Evolutionary conservation across 2,113 vertebrate species (phyloP).

Genomic region (Embiotoca jacksoni): DNA sequence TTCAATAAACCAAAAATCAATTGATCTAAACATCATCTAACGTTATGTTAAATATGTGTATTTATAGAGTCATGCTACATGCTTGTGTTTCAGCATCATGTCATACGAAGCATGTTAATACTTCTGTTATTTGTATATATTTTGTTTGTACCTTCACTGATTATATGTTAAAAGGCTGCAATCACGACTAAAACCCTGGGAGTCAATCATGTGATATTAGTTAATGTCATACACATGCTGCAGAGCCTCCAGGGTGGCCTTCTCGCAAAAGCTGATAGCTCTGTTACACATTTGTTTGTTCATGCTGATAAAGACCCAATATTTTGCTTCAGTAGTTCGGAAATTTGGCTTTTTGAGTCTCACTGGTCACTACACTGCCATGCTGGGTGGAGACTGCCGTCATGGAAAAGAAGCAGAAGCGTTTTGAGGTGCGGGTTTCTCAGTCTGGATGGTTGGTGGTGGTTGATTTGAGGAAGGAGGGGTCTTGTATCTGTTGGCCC

Average conservation of each 20-base stretch:
- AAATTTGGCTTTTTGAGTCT: background rate
- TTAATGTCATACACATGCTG: background rate
- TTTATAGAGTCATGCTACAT: background rate
- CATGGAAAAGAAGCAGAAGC: conserved; percentile 19
- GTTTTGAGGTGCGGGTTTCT: conserved; percentile 30
- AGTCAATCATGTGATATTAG: background rate
- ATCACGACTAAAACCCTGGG: background rate
- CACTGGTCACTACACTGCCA: background rate
- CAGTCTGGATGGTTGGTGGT: conserved; percentile 17
- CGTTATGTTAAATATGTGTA: no score
- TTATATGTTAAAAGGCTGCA: background rate
- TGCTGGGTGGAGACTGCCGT: background rate
- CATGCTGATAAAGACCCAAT: background rate
- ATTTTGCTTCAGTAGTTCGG: background rate
- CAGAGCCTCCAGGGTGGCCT: background rate
- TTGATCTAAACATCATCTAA: no score
- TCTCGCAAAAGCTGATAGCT: background rate
- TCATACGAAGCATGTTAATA: background rate
- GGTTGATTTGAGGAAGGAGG: conserved; percentile 49
- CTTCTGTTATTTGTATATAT: background rate
- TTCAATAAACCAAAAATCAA: background rate
- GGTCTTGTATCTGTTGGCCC: conserved; percentile 80
- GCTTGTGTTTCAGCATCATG: background rate
- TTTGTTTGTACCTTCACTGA: background rate
- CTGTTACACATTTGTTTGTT: conserved; percentile 25